Percentiles rank a stretch among this genome's conserved stretches.
Conservation (phyloP, 1,140 invertebrate genomes). For the Physella acuta region DNA sequence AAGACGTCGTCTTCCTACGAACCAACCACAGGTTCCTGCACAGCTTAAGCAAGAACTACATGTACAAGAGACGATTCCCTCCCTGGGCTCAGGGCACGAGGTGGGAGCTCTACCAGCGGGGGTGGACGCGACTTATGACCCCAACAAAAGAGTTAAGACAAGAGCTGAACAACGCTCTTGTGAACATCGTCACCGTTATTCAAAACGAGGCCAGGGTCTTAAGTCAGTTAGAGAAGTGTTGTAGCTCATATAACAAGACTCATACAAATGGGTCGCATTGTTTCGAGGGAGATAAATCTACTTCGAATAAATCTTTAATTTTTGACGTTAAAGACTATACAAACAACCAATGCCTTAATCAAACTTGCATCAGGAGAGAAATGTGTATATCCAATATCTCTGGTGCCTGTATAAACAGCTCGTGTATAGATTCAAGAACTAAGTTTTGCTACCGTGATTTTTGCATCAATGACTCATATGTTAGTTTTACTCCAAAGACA, state of each 20-base stretch:
- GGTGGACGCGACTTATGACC: background rate
- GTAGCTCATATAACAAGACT: background rate
- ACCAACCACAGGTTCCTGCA: slow-evolving; percentile 19
- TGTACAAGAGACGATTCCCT: background rate
- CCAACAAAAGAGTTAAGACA: background rate
- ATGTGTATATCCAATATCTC: too few relatives aligned
- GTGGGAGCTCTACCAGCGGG: background rate
- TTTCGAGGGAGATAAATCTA: too few relatives aligned
- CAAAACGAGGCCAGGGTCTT: background rate
- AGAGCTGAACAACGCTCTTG: background rate
- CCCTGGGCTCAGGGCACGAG: background rate
- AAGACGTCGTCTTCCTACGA: slow-evolving; percentile 27
- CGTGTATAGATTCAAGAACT: too few relatives aligned
- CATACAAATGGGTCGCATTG: too few relatives aligned
- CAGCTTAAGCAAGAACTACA: slow-evolving; percentile 14
- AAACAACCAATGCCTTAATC: too few relatives aligned
- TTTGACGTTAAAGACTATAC: too few relatives aligned
- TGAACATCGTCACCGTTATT: background rate
- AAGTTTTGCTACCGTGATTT: too few relatives aligned
- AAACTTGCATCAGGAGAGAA: too few relatives aligned
- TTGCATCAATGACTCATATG: too few relatives aligned
- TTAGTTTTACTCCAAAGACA: too few relatives aligned
- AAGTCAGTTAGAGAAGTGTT: background rate
- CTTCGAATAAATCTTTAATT: too few relatives aligned
- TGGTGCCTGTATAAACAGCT: too few relatives aligned